A percentile compares a stretch with the other conserved stretches of the same genome.
Conservation (phyloP, 2,113 vertebrate genomes). For the Hyla sarda region DNA sequence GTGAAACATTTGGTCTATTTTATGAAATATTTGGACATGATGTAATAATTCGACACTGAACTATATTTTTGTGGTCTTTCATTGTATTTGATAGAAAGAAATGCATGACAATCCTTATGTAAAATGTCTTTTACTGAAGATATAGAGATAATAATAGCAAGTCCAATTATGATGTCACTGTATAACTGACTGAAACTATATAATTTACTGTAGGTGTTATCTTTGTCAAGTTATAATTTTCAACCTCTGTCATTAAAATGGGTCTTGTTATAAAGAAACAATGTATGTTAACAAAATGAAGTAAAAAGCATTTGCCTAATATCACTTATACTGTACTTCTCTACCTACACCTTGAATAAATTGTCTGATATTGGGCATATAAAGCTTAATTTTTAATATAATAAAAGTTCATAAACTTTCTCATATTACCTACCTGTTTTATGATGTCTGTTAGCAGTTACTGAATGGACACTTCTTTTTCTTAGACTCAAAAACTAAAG, state of each 20-base stretch:
- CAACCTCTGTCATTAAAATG: background rate
- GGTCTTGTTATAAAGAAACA: background rate
- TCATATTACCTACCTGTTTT: no score
- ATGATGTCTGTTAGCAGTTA: no score
- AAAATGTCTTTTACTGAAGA: background rate
- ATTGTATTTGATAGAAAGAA: no score
- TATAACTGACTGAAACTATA: background rate
- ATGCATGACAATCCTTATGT: no score
- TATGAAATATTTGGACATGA: background rate
- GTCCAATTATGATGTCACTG: conserved; percentile 28
- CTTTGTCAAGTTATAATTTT: conserved; percentile 34
- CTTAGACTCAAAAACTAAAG: no score
- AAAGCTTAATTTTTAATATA: background rate
- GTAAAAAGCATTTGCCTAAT: background rate
- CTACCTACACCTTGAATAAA: background rate
- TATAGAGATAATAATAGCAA: conserved; percentile 20
- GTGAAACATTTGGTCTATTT: background rate
- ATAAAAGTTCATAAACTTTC: background rate
- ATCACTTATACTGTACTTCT: conserved; percentile 4
- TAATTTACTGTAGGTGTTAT: conserved; percentile 32
- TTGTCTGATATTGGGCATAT: background rate
- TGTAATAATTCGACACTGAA: background rate
- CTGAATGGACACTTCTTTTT: no score
- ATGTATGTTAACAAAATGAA: background rate
- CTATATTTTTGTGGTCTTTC: background rate